Evolutionary conservation across 2,113 vertebrate genomes (phyloP).

Genomic region (Cepphus grylle): DNA sequence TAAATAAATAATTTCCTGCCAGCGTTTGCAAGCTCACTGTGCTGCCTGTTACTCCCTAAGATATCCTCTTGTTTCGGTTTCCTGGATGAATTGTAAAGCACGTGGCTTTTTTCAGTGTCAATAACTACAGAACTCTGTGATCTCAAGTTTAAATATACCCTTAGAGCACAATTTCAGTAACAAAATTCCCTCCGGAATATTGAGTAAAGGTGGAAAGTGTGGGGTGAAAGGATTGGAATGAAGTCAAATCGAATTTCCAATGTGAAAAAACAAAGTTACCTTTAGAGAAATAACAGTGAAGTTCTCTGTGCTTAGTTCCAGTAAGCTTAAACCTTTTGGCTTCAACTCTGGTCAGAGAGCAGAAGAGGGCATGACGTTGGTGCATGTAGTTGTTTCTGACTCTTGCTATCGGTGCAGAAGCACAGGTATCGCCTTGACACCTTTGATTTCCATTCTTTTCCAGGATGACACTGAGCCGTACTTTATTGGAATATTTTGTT

Average conservation of each 20-base stretch:
- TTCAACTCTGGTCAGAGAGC: not conserved
- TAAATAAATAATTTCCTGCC: slow-evolving; percentile 19
- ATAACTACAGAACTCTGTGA: not conserved
- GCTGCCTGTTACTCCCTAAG: not conserved
- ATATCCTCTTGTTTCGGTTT: not conserved
- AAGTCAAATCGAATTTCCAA: not conserved
- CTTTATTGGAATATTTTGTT: slow-evolving; percentile 99
- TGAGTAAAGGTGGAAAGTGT: not conserved
- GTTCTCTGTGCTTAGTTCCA: not conserved
- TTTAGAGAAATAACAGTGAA: not conserved
- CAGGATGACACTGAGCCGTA: slow-evolving; percentile 98
- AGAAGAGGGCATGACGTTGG: not conserved
- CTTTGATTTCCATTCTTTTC: not conserved
- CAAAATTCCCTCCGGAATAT: not conserved
- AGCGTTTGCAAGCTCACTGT: not conserved
- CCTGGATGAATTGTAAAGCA: not conserved
- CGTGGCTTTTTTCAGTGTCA: not conserved
- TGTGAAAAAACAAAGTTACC: not conserved
- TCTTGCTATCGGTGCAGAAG: not conserved
- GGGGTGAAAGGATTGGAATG: not conserved
- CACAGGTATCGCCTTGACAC: not conserved
- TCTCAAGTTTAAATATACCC: not conserved
- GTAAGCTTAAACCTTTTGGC: not conserved
- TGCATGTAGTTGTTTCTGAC: not conserved
- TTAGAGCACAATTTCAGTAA: not conserved